phyloP scores from a whole-genome alignment of 2,797 vertebrate species.

The Gadopsis bispinosus region DNA sequence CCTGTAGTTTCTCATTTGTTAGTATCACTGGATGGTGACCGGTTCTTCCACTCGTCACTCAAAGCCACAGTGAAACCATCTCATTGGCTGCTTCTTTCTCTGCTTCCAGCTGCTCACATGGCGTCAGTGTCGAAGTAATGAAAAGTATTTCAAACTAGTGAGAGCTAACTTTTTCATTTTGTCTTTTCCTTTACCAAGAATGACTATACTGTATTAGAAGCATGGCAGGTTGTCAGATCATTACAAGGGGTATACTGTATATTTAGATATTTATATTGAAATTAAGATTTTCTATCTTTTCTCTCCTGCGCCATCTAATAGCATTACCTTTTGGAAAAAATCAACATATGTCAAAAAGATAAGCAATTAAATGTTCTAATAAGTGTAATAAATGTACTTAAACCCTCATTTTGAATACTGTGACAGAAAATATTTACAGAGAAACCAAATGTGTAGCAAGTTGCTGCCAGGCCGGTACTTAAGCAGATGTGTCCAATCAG shows the following conservation, averaged over 20 bases:
- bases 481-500: slow-evolving; percentile 53
- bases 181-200: slow-evolving; percentile 61
- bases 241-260: slow-evolving; percentile 79
- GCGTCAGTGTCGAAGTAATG: slow-evolving; percentile 72
- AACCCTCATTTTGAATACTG: slow-evolving; percentile 81
- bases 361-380: slow-evolving; percentile 81
- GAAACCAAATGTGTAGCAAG: slow-evolving; percentile 77
- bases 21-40: slow-evolving; percentile 66
- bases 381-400: slow-evolving; percentile 77
- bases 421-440: slow-evolving; percentile 79
- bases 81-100: slow-evolving; percentile 66
- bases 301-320: slow-evolving; percentile 68
- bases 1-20: slow-evolving; percentile 54
- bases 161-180: slow-evolving; percentile 46
- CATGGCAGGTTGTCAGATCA: slow-evolving; percentile 75
- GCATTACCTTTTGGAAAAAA: slow-evolving; percentile 65
- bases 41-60: slow-evolving; percentile 54
- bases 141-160: slow-evolving; percentile 67
- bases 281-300: slow-evolving; percentile 77
- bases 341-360: slow-evolving; percentile 71
- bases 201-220: slow-evolving; percentile 72
- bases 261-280: slow-evolving; percentile 88
- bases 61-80: slow-evolving; percentile 75
- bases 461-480: slow-evolving; percentile 65
- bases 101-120: slow-evolving; percentile 56